Conservation (phyloP, 1,140 invertebrate genomes). For the Diabrotica undecimpunctata region DNA sequence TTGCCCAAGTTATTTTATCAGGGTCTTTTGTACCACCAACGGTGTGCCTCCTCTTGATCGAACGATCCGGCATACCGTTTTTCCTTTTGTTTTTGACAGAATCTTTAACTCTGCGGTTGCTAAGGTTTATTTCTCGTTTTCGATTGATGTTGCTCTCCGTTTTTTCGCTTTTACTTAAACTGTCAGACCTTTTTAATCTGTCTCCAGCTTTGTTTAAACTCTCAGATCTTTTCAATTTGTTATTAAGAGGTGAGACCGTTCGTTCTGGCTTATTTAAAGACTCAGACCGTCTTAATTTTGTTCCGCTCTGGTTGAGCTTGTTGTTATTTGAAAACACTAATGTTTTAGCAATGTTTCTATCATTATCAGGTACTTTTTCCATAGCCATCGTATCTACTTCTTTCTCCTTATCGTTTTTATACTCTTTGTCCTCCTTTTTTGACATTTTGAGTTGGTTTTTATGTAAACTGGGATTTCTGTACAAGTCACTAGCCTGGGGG, state of each 20-base stretch:
- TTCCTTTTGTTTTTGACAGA: slow-evolving; percentile 67
- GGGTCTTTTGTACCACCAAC: slow-evolving; percentile 87
- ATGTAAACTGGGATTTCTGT: slow-evolving; percentile 47
- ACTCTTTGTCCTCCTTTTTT: slow-evolving; percentile 38
- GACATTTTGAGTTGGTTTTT: slow-evolving; percentile 36
- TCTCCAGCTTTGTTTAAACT: slow-evolving; percentile 56
- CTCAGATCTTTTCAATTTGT: slow-evolving; percentile 55
- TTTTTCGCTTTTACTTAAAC: slow-evolving; percentile 75
- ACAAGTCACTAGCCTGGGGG: slow-evolving; percentile 38
- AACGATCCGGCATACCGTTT: slow-evolving; percentile 70
- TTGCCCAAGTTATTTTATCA: slow-evolving; percentile 61
- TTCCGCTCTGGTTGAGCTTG: slow-evolving; percentile 28
- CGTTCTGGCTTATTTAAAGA: slow-evolving; percentile 57
- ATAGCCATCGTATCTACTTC: slow-evolving; percentile 44
- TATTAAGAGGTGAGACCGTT: slow-evolving; percentile 48
- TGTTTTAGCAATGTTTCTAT: slow-evolving; percentile 37
- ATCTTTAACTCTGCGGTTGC: slow-evolving; percentile 49
- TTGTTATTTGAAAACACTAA: slow-evolving; percentile 30
- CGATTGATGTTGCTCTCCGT: slow-evolving; percentile 76
- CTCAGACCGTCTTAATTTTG: slow-evolving; percentile 56
- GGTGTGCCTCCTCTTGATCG: slow-evolving; percentile 84
- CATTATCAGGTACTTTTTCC: slow-evolving; percentile 42
- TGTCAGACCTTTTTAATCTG: slow-evolving; percentile 60
- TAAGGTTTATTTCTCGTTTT: slow-evolving; percentile 58
- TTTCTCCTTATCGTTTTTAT: slow-evolving; percentile 42